Conservation (phyloP, 2,113 vertebrate genomes). For the Pomatostomus ruficeps region DNA sequence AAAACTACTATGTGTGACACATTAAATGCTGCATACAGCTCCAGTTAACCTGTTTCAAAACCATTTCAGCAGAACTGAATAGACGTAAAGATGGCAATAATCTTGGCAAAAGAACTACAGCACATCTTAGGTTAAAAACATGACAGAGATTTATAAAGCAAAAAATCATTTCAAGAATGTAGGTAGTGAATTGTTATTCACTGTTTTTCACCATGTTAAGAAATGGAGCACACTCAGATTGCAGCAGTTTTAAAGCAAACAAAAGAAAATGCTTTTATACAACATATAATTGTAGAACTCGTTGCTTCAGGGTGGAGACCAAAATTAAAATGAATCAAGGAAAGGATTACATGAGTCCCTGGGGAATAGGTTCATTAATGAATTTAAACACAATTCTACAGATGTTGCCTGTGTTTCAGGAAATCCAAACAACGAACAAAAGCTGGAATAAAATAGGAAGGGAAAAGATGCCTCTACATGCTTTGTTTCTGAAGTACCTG, state of each 20-base stretch:
- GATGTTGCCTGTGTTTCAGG: not conserved
- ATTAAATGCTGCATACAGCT: not conserved
- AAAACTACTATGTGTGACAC: not conserved
- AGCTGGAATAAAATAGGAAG: not conserved
- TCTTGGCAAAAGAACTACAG: not conserved
- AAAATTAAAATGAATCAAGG: constrained; percentile 15
- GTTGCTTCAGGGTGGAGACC: not conserved
- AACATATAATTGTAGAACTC: not conserved
- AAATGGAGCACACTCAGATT: not conserved
- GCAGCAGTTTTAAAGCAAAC: not conserved
- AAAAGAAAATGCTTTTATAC: not conserved
- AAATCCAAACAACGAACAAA: not conserved
- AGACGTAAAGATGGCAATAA: not conserved
- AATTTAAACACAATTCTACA: constrained; percentile 23
- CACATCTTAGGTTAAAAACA: not conserved
- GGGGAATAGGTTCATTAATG: not conserved
- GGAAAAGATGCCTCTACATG: not conserved
- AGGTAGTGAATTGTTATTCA: not conserved
- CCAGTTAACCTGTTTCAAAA: not conserved
- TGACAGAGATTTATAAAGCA: not conserved
- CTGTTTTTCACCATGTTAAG: not conserved
- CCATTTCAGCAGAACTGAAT: not conserved
- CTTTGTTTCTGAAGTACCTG: not conserved
- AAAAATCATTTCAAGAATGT: not conserved
- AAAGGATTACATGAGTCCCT: not conserved